Evolutionary conservation across 2,797 vertebrate species (phyloP).

Genomic region (Mus caroli): DNA sequence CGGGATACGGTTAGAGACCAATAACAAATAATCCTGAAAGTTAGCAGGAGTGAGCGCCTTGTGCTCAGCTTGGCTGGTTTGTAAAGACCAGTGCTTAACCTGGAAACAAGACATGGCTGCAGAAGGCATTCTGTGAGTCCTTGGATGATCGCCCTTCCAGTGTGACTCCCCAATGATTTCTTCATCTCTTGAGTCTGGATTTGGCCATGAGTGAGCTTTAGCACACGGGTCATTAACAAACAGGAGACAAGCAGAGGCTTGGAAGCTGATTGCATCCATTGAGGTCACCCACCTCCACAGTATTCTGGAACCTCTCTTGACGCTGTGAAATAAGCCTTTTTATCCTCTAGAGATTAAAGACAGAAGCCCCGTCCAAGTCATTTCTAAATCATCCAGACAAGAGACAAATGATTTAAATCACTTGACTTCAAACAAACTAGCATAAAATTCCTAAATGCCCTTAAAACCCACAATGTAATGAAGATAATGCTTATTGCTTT

Average conservation of each 20-base stretch:
- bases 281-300: neutral
- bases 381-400: neutral
- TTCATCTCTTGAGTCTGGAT: neutral
- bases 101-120: neutral
- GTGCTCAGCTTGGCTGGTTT: neutral
- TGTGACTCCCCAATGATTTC: neutral
- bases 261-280: neutral
- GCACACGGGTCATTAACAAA: neutral
- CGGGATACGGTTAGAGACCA: neutral
- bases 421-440: neutral
- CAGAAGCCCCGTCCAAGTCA: neutral
- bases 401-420: neutral
- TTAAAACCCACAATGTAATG: neutral
- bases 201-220: neutral
- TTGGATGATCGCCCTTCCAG: neutral
- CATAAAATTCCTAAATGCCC: neutral
- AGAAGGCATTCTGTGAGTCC: neutral
- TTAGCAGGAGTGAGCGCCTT: neutral
- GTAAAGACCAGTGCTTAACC: neutral
- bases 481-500: neutral
- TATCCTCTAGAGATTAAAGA: constrained; percentile 9
- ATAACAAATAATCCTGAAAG: constrained; percentile 29
- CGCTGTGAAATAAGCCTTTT: neutral
- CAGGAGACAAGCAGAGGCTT: constrained; percentile 47
- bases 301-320: constrained; percentile 31